These are phyloP conservation scores for Pseudorectes ferrugineus DNA, from an alignment of 2,113 vertebrate genomes.

Conservation along the genomic window DNA sequence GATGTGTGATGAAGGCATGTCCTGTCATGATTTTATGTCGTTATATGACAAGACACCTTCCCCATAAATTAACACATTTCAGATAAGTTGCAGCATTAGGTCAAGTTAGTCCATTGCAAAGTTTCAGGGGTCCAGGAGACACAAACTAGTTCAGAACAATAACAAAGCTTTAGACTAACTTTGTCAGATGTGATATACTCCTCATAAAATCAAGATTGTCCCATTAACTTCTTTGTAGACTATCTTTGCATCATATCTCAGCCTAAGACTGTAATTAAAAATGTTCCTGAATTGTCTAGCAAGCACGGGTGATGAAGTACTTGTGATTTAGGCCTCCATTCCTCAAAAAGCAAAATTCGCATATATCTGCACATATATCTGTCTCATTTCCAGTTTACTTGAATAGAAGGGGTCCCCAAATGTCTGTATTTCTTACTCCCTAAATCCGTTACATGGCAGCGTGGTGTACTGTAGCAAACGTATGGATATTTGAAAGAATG, in stretches of 20 bases:
- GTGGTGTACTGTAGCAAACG: not conserved
- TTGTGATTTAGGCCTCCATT: not conserved
- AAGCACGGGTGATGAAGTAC: not conserved
- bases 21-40: constrained; percentile 22
- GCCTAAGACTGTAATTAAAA: not conserved
- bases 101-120: not conserved
- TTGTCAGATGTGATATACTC: not conserved
- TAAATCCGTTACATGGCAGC: not conserved
- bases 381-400: not conserved
- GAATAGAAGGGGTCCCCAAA: not conserved
- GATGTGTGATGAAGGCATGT: constrained; percentile 4
- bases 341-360: not conserved
- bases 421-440: not conserved
- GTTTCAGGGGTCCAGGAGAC: not conserved
- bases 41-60: constrained; percentile 9
- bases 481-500: not conserved
- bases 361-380: not conserved
- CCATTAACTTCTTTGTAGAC: not conserved
- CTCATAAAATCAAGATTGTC: not conserved
- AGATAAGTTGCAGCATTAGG: not conserved
- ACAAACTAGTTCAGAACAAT: not conserved
- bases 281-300: not conserved
- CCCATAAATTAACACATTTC: constrained; percentile 24
- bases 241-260: not conserved
- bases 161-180: not conserved